phyloP scores from a whole-genome alignment of 2,888 invertebrate genomes.

The Prenolepis imparis region DNA sequence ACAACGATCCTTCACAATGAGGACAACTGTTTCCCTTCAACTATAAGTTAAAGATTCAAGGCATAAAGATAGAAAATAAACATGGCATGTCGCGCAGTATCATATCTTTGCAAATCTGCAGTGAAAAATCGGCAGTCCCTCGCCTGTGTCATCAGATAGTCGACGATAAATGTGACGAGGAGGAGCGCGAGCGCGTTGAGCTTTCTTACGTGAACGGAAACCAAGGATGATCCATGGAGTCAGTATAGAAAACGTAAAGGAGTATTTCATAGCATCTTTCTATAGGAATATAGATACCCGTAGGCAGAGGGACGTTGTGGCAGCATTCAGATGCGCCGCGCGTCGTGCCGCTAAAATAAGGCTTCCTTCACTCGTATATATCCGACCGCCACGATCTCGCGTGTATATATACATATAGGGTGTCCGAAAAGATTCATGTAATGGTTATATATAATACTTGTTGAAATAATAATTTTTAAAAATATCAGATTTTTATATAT shows the following conservation, averaged over 20 bases:
- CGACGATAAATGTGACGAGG: constrained; percentile 39
- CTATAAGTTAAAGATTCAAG: constrained; percentile 15
- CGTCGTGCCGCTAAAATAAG: constrained; percentile 63
- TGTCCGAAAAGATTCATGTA: constrained; percentile 7
- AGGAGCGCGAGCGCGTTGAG: constrained; percentile 10
- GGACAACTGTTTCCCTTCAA: background rate
- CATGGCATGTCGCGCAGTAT: constrained; percentile 4
- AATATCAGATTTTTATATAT: background rate
- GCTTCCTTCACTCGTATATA: constrained; percentile 68
- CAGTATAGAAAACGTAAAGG: constrained; percentile 54
- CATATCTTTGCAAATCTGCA: constrained; percentile 36
- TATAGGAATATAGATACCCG: constrained; percentile 53
- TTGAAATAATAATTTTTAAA: background rate
- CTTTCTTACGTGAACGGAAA: constrained; percentile 54
- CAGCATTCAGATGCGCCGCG: constrained; percentile 59
- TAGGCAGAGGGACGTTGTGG: constrained; percentile 51
- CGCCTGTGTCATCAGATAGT: constrained; percentile 48
- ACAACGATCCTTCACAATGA: background rate
- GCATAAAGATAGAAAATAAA: constrained; percentile 30
- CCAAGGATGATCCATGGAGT: constrained; percentile 58
- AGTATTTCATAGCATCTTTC: constrained; percentile 55
- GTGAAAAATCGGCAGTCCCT: constrained; percentile 35
- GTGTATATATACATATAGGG: constrained; percentile 59
- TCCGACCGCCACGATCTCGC: constrained; percentile 63
- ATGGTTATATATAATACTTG: background rate